Conservation (phyloP, 1,140 invertebrate species). For the Agraylea sexmaculata region DNA sequence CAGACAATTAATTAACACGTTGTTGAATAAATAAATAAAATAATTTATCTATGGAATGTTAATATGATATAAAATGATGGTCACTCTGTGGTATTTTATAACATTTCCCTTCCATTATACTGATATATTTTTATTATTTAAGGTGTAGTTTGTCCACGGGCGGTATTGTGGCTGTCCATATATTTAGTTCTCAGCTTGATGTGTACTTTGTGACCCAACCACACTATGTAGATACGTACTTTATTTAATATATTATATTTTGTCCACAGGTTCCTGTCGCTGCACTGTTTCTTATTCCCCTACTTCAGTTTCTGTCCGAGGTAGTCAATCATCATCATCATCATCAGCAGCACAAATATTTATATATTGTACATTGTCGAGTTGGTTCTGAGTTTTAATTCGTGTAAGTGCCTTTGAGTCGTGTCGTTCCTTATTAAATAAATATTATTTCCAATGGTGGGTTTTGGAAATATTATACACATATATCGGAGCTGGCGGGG, state of each 20-base stretch:
- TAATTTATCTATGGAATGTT: neutral
- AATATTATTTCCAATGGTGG: no score
- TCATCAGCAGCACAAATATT: no score
- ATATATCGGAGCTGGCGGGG: no score
- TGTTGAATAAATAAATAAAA: no score
- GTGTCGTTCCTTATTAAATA: no score
- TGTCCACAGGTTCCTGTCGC: conserved; percentile 68
- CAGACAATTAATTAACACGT: no score
- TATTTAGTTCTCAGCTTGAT: conserved; percentile 7
- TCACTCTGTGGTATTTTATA: neutral
- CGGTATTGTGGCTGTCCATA: conserved; percentile 9
- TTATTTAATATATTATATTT: conserved; percentile 21
- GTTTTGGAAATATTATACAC: no score
- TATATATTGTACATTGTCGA: no score
- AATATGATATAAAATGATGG: neutral
- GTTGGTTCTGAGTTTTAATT: no score
- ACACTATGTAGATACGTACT: neutral
- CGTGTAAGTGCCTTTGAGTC: no score
- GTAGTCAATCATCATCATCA: no score
- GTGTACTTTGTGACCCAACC: neutral
- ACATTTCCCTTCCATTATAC: neutral
- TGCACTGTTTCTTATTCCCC: conserved; percentile 79
- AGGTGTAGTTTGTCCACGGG: neutral
- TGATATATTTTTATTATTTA: neutral
- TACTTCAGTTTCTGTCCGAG: conserved; percentile 64